Evolutionary conservation across 2,797 vertebrate genomes (phyloP).

Genomic region (Enteromius treurensis): DNA sequence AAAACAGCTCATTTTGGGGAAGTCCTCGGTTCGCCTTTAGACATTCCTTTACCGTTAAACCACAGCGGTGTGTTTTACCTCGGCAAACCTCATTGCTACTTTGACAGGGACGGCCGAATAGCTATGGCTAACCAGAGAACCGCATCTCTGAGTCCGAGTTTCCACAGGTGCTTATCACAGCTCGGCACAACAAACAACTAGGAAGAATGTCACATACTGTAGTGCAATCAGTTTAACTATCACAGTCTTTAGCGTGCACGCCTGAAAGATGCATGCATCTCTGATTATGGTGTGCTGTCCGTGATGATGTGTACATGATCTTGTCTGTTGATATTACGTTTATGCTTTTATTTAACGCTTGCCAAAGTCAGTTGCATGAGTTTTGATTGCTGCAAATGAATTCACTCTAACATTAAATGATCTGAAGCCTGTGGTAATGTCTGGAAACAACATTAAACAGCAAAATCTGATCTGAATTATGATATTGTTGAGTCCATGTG

Average conservation of each 20-base stretch:
- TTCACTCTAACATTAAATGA: background rate
- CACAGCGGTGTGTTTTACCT: background rate
- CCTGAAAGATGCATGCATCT: background rate
- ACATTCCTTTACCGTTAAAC: background rate
- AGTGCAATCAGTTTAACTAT: constrained; percentile 2
- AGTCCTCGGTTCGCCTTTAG: background rate
- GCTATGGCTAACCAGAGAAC: constrained; percentile 28
- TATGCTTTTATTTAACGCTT: background rate
- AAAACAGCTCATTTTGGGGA: background rate
- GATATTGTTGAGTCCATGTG: background rate
- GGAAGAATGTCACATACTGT: background rate
- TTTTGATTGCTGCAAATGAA: background rate
- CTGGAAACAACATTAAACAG: background rate
- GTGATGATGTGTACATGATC: background rate
- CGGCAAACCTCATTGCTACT: constrained; percentile 22
- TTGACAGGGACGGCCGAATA: constrained; percentile 2
- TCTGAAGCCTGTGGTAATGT: background rate
- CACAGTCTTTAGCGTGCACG: background rate
- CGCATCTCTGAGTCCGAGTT: background rate
- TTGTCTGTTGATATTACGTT: constrained; percentile 2
- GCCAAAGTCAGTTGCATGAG: background rate
- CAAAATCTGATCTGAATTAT: background rate
- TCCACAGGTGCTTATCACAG: constrained; percentile 2
- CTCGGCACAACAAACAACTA: background rate
- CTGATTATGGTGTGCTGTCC: constrained; percentile 8